These are phyloP conservation scores for Phasia obesa DNA, from an alignment of 2,888 invertebrate species.

Conservation along the genomic window DNA sequence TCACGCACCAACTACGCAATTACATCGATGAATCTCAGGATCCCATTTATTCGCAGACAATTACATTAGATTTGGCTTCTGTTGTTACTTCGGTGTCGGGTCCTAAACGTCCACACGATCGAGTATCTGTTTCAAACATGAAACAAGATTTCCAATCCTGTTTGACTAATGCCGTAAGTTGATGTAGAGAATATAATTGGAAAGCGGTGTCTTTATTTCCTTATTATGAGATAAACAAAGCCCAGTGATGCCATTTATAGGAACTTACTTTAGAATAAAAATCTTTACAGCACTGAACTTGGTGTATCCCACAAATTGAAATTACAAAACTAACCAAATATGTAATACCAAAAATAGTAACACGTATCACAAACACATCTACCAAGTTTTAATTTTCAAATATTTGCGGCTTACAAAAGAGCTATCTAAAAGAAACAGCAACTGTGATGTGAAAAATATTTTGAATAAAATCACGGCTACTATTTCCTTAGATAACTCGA, in stretches of 20 bases:
- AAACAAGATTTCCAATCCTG: constrained; percentile 93
- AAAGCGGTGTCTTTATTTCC: constrained; percentile 70
- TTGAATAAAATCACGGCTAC: constrained; percentile 82
- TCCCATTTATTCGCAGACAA: constrained; percentile 88
- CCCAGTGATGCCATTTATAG: constrained; percentile 81
- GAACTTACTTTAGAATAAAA: constrained; percentile 68
- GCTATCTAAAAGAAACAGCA: constrained; percentile 83
- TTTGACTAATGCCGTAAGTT: constrained; percentile 92
- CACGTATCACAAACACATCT: background rate
- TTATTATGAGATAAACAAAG: constrained; percentile 82
- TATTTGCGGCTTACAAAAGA: constrained; percentile 80
- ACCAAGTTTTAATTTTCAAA: constrained; percentile 36
- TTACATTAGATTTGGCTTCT: constrained; percentile 90
- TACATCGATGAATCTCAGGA: constrained; percentile 89
- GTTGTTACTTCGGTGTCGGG: constrained; percentile 98
- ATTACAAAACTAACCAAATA: constrained; percentile 44
- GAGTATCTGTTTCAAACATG: constrained; percentile 95
- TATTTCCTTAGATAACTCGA: constrained; percentile 83
- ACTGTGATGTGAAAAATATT: constrained; percentile 81
- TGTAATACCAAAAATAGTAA: background rate
- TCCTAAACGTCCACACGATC: constrained; percentile 98
- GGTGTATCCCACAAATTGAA: constrained; percentile 82
- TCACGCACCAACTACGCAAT: constrained; percentile 92
- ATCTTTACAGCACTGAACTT: constrained; percentile 80
- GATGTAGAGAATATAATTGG: background rate